Base-by-base conservation (phyloP, 2,797 vertebrate genomes). In the Amblyraja radiata region DNA sequence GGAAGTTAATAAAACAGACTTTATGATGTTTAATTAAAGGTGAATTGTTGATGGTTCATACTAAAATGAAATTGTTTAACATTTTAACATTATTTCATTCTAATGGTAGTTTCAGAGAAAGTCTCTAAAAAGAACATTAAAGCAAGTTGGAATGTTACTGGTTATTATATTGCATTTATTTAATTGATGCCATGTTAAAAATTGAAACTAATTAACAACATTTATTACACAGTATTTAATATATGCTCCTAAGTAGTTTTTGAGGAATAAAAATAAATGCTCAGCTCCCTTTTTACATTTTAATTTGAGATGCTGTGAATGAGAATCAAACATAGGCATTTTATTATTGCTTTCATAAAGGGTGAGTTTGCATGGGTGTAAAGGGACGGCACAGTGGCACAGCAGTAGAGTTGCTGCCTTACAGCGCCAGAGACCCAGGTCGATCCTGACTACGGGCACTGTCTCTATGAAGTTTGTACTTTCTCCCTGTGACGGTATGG, bases 31-130 rank as follows among this genome's bases (percentile, higher is more conserved):
- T 91, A 71, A 73, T 91, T 74, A 54, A 91, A 74, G 90, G 36
- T 91, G 32, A 36, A 74, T 86, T 74, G 90, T 25, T 73, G 90
- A 91, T 91, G 68, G 65, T 28, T 91, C 23, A 68, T 91, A 46
- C 14, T 39, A 91, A 91, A 74, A 16, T 65, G 13, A 74, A 91
- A 90, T 90, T 91, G 68, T 91, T 74, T 74, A 46, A 74, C 90
- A 91, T 25, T 39, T 36, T 91, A 36, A 71, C 73, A 5, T 46
- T 36, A 74, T 74, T 28, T 74, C 68, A 74, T 46, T 65, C 36
- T 91, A 46, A 91, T 91, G 65, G 36, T 73, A 11, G 16, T 71
- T 71, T 74, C 39, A 74, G 21, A 91, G 39, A 68, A 91, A 8
- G 90, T 74, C 39, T 21, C 65, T 74, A 65, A 86, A 86, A 91